Conservation (phyloP, 2,888 invertebrate genomes). For the Beris chalybata region DNA sequence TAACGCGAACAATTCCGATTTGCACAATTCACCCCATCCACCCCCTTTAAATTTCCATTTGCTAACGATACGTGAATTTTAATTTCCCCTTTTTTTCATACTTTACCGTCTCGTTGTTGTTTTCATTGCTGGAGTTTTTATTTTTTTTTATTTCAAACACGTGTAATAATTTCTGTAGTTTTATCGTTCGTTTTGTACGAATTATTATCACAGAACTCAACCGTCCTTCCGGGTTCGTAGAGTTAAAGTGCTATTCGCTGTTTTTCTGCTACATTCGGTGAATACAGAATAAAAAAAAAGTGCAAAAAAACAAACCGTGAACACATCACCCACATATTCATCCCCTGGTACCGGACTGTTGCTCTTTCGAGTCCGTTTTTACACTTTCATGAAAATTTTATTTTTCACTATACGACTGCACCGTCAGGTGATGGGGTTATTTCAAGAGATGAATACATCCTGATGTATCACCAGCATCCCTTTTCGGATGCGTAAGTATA, state of each 20-base stretch:
- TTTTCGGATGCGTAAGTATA: too few species aligned
- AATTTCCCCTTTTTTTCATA: too few species aligned
- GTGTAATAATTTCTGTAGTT: constrained; percentile 5
- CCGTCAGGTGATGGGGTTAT: background rate
- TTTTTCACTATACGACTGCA: background rate
- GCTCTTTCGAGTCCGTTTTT: constrained; percentile 27
- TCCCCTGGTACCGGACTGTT: background rate
- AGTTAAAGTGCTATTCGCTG: constrained; percentile 29
- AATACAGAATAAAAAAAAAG: too few species aligned
- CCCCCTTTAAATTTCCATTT: too few species aligned
- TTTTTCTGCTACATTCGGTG: constrained; percentile 14
- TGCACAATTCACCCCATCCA: too few species aligned
- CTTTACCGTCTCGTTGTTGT: too few species aligned
- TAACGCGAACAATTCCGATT: too few species aligned
- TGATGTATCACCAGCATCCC: too few species aligned
- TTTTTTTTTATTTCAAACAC: constrained; percentile 20
- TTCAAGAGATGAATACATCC: too few species aligned
- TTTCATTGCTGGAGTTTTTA: background rate
- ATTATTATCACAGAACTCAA: constrained; percentile 13
- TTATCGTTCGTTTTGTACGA: constrained; percentile 11
- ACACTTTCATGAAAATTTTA: constrained; percentile 30
- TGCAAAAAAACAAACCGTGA: background rate
- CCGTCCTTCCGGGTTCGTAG: constrained; percentile 15
- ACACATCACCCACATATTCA: too few species aligned
- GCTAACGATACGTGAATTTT: too few species aligned